phyloP scores from a whole-genome alignment of 35 echinoderm and acorn worm genomes.

The Apostichopus japonicus region DNA sequence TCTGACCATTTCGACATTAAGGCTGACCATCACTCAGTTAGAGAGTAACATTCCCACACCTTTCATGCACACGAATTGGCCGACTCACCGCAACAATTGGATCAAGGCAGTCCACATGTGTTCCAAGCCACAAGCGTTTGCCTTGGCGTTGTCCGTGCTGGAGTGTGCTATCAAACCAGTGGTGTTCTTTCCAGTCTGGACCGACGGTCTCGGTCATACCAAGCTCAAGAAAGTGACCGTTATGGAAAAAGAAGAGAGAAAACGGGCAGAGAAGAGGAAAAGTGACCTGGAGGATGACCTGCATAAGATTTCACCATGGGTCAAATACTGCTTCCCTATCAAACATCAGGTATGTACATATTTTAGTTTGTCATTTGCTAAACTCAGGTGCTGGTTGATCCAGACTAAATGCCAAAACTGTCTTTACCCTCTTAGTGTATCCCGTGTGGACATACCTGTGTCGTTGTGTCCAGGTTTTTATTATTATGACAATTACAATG shows the following conservation, averaged over 20 bases:
- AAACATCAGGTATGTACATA: constrained; percentile 84
- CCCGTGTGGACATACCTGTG: no score
- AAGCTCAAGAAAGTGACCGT: constrained; percentile 74
- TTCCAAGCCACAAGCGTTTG: constrained; percentile 91
- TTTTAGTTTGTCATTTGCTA: neutral
- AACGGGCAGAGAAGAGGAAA: constrained; percentile 82
- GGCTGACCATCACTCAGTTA: constrained; percentile 85
- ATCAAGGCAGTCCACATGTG: constrained; percentile 98
- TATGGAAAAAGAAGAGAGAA: constrained; percentile 90
- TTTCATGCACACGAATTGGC: constrained; percentile 96
- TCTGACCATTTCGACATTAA: constrained; percentile 80
- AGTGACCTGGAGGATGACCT: constrained; percentile 82
- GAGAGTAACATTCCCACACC: constrained; percentile 83
- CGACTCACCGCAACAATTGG: constrained; percentile 93
- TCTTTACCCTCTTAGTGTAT: no score
- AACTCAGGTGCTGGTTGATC: neutral
- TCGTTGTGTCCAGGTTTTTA: no score
- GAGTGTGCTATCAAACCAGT: constrained; percentile 95
- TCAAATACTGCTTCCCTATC: constrained; percentile 95
- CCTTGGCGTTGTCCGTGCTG: constrained; percentile 88
- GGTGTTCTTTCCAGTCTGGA: constrained; percentile 78
- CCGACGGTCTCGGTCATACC: constrained; percentile 85
- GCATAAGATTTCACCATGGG: constrained; percentile 77
- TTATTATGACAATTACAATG: no score
- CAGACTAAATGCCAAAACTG: no score